Evolutionary conservation across 2,888 invertebrate genomes (phyloP).

Genomic region (Ephialtes manifestator): DNA sequence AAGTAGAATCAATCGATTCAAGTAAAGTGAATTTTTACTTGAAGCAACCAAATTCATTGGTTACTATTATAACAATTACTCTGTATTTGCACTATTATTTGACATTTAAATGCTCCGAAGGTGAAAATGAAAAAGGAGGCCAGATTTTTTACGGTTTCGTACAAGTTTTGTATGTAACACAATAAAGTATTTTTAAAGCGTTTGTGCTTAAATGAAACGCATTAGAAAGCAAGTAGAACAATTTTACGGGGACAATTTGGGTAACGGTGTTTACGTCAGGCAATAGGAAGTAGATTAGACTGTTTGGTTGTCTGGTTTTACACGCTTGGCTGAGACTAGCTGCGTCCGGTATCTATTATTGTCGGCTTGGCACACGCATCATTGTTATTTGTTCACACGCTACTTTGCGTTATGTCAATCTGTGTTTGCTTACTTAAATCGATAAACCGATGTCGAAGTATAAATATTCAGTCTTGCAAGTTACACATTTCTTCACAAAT

Average conservation of each 20-base stretch:
- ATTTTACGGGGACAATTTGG: neutral
- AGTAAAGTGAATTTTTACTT: neutral
- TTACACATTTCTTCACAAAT: no score
- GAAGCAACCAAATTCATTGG: no score
- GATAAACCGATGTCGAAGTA: neutral
- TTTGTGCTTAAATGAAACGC: neutral
- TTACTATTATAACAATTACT: no score
- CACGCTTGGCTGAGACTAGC: neutral
- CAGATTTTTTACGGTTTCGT: no score
- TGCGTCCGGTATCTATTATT: neutral
- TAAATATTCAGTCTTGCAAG: neutral
- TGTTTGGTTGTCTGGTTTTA: neutral
- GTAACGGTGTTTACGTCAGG: neutral
- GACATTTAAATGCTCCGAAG: no score
- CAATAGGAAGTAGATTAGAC: conserved; percentile 1
- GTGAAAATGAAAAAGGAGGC: no score
- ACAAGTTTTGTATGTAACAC: neutral
- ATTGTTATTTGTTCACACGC: neutral
- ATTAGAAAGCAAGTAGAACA: neutral
- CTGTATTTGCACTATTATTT: no score
- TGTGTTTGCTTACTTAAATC: neutral
- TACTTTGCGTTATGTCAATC: neutral
- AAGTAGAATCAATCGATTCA: neutral
- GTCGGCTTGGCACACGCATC: neutral
- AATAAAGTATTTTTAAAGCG: neutral